phyloP scores from a whole-genome alignment of 2,797 vertebrate species.

The Alcedo atthis region DNA sequence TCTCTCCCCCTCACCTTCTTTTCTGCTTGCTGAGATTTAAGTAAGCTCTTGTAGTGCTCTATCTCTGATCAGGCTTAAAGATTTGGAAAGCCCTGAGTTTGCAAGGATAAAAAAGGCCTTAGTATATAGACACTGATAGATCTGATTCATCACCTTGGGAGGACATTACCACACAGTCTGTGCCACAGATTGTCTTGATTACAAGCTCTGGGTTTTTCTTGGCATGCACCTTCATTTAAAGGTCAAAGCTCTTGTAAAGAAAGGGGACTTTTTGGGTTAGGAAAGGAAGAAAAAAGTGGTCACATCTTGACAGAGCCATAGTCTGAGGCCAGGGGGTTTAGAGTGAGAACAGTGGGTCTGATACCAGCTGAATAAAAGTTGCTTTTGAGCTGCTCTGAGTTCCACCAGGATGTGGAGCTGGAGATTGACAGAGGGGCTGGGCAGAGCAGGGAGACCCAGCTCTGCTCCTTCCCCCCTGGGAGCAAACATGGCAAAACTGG shows the following conservation, averaged over 20 bases:
- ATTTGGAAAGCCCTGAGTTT: constrained; percentile 74
- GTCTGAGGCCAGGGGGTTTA: neutral
- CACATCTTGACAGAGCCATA: neutral
- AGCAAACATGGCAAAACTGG: neutral
- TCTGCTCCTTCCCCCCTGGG: neutral
- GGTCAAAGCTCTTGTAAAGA: constrained; percentile 38
- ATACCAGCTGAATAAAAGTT: neutral
- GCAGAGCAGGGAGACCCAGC: neutral
- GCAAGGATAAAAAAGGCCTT: constrained; percentile 65
- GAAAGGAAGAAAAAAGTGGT: fast-evolving
- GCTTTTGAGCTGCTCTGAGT: neutral
- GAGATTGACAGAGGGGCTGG: too few species aligned
- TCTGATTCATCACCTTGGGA: constrained; percentile 44
- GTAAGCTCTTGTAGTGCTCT: constrained; percentile 62
- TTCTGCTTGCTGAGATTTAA: constrained; percentile 74
- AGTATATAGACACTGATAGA: constrained; percentile 62
- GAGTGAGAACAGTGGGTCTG: neutral
- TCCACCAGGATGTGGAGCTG: neutral
- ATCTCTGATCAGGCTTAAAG: constrained; percentile 75
- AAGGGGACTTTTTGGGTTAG: neutral
- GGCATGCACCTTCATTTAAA: constrained; percentile 25
- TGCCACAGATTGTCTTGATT: constrained; percentile 46
- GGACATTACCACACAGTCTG: constrained; percentile 41
- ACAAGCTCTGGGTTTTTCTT: constrained; percentile 36
- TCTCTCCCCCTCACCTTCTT: constrained; percentile 4